A percentile compares a stretch with the other conserved stretches of the same genome.
These are phyloP conservation scores for Dendrophyllia cribrosa DNA, from an alignment of 64 coral and sea anemone species.

Conservation along the genomic window DNA sequence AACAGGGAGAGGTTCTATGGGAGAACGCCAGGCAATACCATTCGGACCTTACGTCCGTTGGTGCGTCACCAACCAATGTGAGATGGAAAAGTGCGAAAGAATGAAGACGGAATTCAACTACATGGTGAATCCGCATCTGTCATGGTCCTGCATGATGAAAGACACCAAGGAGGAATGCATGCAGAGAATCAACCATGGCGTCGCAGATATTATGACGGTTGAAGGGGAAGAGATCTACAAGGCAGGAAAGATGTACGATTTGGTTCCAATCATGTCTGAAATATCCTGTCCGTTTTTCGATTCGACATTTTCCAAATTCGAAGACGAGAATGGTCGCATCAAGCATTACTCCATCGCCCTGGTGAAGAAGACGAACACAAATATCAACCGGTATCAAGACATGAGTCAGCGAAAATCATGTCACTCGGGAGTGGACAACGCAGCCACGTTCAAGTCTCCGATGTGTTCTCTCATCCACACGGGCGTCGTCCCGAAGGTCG, in stretches of 20 bases:
- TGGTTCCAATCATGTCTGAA: conserved; percentile 55
- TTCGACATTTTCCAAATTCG: neutral
- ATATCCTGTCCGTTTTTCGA: conserved; percentile 3
- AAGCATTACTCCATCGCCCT: conserved; percentile 60
- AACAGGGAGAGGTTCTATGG: neutral
- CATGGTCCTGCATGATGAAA: conserved; percentile 65
- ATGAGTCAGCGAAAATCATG: conserved; percentile 40
- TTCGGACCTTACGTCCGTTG: neutral
- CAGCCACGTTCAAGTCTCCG: conserved; percentile 66
- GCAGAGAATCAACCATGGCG: conserved; percentile 29
- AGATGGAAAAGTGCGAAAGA: conserved; percentile 70
- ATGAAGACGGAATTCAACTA: conserved; percentile 78
- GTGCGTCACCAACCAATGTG: conserved; percentile 49
- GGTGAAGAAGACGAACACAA: conserved; percentile 2
- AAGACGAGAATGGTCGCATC: neutral
- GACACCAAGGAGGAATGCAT: conserved; percentile 21
- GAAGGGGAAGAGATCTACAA: conserved; percentile 67
- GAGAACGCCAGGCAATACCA: neutral
- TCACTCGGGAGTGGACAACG: conserved; percentile 51
- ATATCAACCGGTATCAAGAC: conserved; percentile 21
- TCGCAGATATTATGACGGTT: conserved; percentile 51
- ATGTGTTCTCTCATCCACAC: conserved; percentile 68
- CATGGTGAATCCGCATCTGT: conserved; percentile 21
- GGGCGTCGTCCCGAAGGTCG: neutral
- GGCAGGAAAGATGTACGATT: conserved; percentile 8